phyloP scores from a whole-genome alignment of 2,888 invertebrate genomes.

The Leptura quadrifasciata region DNA sequence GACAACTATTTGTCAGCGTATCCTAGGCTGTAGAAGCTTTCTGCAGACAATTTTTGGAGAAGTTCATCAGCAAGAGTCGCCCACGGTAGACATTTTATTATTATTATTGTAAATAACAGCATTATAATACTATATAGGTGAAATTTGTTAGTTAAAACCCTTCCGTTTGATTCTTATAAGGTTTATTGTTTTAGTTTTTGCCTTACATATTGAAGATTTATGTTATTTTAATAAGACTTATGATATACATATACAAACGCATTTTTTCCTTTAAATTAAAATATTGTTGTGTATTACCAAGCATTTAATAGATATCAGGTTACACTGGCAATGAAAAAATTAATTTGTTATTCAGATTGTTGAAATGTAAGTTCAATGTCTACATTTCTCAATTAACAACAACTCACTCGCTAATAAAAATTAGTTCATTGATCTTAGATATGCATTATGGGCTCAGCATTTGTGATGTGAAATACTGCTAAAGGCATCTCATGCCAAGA shows the following conservation, averaged over 20 bases:
- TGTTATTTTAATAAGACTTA: no score
- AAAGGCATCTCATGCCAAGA: neutral
- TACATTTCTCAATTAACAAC: conserved; percentile 37
- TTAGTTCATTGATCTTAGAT: conserved; percentile 49
- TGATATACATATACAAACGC: neutral
- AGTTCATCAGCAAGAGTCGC: no score
- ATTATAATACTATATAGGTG: no score
- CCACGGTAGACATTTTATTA: no score
- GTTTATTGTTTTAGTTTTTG: no score
- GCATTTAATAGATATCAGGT: conserved; percentile 17
- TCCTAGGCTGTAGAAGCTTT: no score
- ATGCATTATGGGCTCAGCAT: conserved; percentile 16
- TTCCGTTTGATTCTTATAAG: no score
- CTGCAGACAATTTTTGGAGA: no score
- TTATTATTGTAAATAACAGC: no score
- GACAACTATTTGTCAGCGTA: no score
- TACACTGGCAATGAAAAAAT: conserved; percentile 31
- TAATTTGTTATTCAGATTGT: conserved; percentile 42
- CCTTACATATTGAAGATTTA: no score
- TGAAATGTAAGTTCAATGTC: conserved; percentile 42
- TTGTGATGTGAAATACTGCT: neutral
- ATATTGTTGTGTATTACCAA: neutral
- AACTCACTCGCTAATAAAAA: conserved; percentile 30
- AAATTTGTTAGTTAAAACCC: no score
- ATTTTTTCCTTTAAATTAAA: conserved; percentile 1